phyloP scores from a whole-genome alignment of 2,888 invertebrate genomes.

The Pseudococcus longispinus region DNA sequence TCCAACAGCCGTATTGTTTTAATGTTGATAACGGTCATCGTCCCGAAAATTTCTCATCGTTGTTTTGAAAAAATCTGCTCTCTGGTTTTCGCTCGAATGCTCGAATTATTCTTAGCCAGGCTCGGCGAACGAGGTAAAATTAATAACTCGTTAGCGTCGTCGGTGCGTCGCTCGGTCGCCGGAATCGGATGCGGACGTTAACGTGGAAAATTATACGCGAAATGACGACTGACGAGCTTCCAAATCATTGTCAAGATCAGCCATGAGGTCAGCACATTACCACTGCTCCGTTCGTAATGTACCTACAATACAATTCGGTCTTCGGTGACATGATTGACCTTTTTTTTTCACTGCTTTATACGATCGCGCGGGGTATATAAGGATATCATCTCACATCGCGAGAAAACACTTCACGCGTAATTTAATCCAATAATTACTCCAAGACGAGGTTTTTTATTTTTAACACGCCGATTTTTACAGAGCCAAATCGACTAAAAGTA shows the following conservation, averaged over 20 bases:
- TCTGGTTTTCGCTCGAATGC: not conserved
- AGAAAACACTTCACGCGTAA: not conserved
- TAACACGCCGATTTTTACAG: not conserved
- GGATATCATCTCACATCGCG: not conserved
- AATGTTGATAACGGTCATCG: not conserved
- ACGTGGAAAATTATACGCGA: not conserved
- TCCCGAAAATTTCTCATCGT: conserved; percentile 21
- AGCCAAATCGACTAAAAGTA: not conserved
- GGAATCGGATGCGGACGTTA: not conserved
- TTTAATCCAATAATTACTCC: not conserved
- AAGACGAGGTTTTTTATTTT: not conserved
- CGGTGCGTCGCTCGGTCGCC: not conserved
- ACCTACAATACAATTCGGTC: not conserved
- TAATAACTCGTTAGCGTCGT: not conserved
- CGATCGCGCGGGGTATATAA: too few species aligned
- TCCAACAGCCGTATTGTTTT: not conserved
- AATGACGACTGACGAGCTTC: not conserved
- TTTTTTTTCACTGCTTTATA: not conserved
- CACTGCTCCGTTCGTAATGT: not conserved
- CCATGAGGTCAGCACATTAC: conserved; percentile 19
- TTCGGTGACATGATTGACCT: not conserved
- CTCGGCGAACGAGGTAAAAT: not conserved
- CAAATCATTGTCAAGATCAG: conserved; percentile 18
- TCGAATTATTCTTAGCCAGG: not conserved
- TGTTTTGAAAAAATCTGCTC: not conserved